These are phyloP conservation scores for Clusia tigrina DNA, from an alignment of 2,888 invertebrate genomes.

Conservation along the genomic window DNA sequence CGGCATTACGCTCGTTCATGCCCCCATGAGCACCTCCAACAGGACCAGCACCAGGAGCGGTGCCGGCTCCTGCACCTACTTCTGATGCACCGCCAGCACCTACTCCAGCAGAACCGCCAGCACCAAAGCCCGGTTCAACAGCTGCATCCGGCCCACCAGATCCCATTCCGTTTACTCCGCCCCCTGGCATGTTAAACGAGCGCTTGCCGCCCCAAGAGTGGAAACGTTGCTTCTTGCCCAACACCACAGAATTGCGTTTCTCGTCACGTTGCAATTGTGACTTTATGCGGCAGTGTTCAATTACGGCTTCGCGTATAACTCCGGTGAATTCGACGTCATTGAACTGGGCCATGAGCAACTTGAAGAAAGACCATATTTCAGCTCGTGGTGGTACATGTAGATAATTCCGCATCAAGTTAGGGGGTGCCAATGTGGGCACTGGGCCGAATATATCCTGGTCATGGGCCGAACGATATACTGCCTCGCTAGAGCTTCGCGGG, in stretches of 20 bases:
- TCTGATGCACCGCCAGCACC: too few species aligned
- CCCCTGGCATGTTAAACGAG: constrained; percentile 33
- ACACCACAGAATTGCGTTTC: constrained; percentile 57
- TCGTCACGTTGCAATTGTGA: constrained; percentile 52
- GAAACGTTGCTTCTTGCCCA: constrained; percentile 64
- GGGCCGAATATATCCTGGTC: constrained; percentile 8
- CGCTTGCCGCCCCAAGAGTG: constrained; percentile 65
- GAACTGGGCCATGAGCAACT: constrained; percentile 59
- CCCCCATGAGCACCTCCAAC: too few species aligned
- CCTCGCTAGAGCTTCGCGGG: constrained; percentile 35
- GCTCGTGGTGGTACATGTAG: constrained; percentile 51
- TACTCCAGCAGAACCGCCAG: too few species aligned
- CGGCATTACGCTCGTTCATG: too few species aligned
- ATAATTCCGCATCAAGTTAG: constrained; percentile 45
- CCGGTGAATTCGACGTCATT: constrained; percentile 57
- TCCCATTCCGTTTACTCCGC: neutral
- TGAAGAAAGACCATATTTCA: constrained; percentile 61
- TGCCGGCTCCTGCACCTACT: too few species aligned
- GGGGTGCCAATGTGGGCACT: constrained; percentile 30
- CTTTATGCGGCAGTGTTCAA: constrained; percentile 58
- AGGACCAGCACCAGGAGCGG: too few species aligned
- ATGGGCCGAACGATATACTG: neutral
- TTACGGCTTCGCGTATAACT: constrained; percentile 55
- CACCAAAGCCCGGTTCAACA: too few species aligned
- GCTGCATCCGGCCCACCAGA: neutral